Conservation (phyloP, 2,113 vertebrate genomes). For the Cichladusa arquata region DNA sequence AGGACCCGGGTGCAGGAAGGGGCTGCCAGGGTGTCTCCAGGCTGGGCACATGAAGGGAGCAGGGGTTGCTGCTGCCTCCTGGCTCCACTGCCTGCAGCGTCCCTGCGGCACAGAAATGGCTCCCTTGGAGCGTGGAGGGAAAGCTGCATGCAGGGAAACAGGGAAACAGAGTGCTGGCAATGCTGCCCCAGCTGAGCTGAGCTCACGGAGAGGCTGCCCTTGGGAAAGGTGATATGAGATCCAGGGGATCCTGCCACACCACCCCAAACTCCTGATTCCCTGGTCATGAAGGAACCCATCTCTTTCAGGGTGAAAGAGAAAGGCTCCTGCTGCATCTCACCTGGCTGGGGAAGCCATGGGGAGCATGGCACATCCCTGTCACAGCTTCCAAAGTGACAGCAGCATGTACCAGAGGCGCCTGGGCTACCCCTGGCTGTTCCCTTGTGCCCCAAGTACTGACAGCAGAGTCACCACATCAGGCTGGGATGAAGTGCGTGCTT, state of each 20-base stretch:
- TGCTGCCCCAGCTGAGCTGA: fast-evolving
- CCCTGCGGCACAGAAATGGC: not conserved
- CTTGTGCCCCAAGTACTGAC: not conserved
- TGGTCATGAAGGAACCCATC: not conserved
- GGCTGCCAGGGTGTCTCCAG: not conserved
- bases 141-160: not conserved
- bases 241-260: too few relatives aligned
- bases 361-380: not conserved
- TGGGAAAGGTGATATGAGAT: not conserved
- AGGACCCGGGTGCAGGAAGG: not conserved
- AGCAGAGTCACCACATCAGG: not conserved
- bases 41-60: not conserved
- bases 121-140: fast-evolving
- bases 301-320: not conserved
- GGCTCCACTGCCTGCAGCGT: not conserved
- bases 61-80: not conserved
- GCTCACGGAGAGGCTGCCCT: fast-evolving
- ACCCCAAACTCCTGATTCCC: not conserved
- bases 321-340: not conserved
- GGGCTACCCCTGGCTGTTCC: not conserved
- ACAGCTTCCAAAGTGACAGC: not conserved
- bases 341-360: not conserved
- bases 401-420: not conserved
- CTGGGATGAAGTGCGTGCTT: not conserved
- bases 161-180: not conserved